Evolutionary conservation across 2,888 invertebrate genomes (phyloP), one percentile per base, ranked within the genome.

Genomic region (Gordius sp.): DNA sequence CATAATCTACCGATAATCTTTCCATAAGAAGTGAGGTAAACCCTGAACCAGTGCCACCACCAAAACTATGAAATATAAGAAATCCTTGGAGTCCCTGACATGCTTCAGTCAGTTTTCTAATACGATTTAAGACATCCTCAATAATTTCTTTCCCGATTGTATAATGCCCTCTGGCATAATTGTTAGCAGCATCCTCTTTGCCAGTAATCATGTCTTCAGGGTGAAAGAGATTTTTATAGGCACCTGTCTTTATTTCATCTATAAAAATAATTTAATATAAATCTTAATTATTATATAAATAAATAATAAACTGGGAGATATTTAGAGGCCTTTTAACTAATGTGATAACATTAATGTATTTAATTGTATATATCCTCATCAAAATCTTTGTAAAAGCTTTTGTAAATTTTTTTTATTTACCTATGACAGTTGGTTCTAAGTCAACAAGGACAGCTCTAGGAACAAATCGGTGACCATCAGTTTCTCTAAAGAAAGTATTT

Each of bases 81-180:
- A 84, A 84, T 41, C 84, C 84, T 63, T 73, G 73, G 13, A 73
- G 68, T 2, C 80, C 79, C 39, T 78, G 78, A 65, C 81, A 82
- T 66, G 80, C 79, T 66, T 82, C 82, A 1, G 81, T 75, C 62
- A 80, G 69, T 67, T 79, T 81, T 63, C 82, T 78, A 58, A 80
- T 72, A 41, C 79, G 62, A 65, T 82, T 79, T 61, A 82, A 67
- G 1, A 78, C 77, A 1, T 78, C 63, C 61, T 80, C 79, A 23
- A 81, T 73, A 69, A 81, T 76, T 68, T 82, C 81, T 57, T 74
- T 73, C 1, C 86, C 89, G 67, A 89, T 82, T 63, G 89, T 89
- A 77, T 91, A 91, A 73, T 91, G 89, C 60, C 89, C 89, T 66
- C 89, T 79, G 60, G 89, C 89, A 63, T 89, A 91, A 75, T 91